Conservation (phyloP, 2,797 vertebrate species). For the Meriones psammophilus region DNA sequence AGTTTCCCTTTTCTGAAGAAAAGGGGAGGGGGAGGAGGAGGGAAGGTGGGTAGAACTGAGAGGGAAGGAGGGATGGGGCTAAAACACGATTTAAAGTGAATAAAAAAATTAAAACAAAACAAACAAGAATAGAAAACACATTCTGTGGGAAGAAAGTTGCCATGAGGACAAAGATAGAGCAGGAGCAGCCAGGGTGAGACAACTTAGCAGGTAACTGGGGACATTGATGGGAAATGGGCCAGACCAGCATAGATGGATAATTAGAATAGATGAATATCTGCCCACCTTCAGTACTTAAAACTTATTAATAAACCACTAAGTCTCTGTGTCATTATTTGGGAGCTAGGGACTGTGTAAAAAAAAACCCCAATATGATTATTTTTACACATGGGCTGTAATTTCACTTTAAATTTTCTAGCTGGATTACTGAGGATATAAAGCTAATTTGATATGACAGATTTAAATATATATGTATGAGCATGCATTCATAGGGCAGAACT, state of each 20-base stretch:
- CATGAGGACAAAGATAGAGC: too few species aligned
- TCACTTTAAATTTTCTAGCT: conserved; percentile 45
- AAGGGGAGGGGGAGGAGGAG: too few species aligned
- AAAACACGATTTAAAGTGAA: too few species aligned
- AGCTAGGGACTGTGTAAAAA: neutral
- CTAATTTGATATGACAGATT: conserved; percentile 23
- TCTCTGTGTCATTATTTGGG: neutral
- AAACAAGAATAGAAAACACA: too few species aligned
- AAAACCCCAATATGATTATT: too few species aligned
- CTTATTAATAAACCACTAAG: neutral
- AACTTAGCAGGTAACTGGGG: too few species aligned
- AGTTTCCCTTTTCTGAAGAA: too few species aligned
- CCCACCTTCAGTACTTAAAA: neutral
- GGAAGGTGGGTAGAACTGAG: too few species aligned
- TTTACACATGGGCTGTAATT: neutral
- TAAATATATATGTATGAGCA: neutral
- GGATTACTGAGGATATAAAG: neutral
- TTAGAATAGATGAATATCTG: neutral
- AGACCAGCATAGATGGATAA: neutral
- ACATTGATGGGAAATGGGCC: neutral
- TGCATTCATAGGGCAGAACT: neutral
- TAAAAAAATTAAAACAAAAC: too few species aligned
- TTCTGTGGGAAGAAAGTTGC: too few species aligned
- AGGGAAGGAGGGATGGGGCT: too few species aligned
- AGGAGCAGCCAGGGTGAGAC: too few species aligned